Evolutionary conservation across 2,797 vertebrate genomes (phyloP).

Genomic region (Halcyon chelicuti): DNA sequence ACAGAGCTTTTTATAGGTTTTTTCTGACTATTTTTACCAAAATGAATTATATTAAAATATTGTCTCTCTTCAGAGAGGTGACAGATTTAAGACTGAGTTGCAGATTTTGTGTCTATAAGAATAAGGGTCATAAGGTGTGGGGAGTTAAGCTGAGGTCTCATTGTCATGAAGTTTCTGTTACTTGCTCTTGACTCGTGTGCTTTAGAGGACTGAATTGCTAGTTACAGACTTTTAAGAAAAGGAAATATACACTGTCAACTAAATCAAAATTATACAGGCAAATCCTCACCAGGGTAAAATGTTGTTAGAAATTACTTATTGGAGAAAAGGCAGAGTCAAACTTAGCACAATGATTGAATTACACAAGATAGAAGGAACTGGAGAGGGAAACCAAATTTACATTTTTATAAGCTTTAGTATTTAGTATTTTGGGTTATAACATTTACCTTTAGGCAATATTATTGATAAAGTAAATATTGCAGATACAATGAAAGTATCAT

Average conservation of each 20-base stretch:
- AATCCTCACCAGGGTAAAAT: not conserved
- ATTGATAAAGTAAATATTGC: not conserved
- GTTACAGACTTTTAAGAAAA: not conserved
- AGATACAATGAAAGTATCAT: not conserved
- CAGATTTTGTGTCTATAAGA: not conserved
- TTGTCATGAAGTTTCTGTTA: constrained; percentile 8
- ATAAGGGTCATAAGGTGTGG: not conserved
- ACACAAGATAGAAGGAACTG: not conserved
- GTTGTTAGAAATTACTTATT: not conserved
- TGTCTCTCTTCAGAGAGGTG: not conserved
- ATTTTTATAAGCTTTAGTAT: not conserved
- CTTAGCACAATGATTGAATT: not conserved
- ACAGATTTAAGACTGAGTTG: constrained; percentile 11
- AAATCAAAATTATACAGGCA: not conserved
- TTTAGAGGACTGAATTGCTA: constrained; percentile 40
- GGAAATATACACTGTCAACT: not conserved
- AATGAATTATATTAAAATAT: not conserved
- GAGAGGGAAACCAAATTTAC: not conserved
- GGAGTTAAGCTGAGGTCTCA: constrained; percentile 12
- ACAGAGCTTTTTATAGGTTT: not conserved
- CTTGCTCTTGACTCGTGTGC: constrained; percentile 34
- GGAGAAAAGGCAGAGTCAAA: not conserved
- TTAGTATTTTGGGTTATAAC: not conserved
- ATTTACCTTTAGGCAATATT: not conserved
- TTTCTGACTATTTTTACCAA: not conserved